Base-by-base conservation (phyloP, 2,888 invertebrate genomes). In the Pyrocoelia pectoralis region DNA sequence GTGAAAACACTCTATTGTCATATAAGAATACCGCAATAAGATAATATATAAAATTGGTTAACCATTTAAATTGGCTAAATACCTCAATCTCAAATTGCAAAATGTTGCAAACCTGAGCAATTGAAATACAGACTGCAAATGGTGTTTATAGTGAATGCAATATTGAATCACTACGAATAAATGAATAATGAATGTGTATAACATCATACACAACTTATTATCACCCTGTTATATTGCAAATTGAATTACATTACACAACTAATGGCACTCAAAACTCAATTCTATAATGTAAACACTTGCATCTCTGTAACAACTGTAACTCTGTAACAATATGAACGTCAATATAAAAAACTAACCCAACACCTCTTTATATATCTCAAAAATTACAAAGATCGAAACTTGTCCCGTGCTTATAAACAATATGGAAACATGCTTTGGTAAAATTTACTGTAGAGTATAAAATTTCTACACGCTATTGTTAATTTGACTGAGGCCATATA, bases 191-290 rank as follows among this genome's bases (percentile, higher is more conserved):
- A 18, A 46, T 8, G n/a, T 46, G 17, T 46, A 8, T 46, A 43
- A n/a, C 8, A 43, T 24, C 17, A 17, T 46, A 18, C 18, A 17
- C 46, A 46, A 46, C 46, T 1, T 33, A 33, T 8, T 46, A 46
- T 46, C 46, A 46, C 46, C 46, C 46, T 46, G 46, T 43, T 46
- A 15, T 46, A 46, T 17, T 46, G 46, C 46, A 46, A 46, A 46
- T 17, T 17, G 46, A 46, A 46, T 8, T 13, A 43, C 15, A 43
- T 43, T 15, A 43, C 41, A 46, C 17, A 17, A 18, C 46, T 46
- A 46, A 46, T 46, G 46, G 46, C 46, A 46, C 46, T 46, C 46
- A 18, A 46, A 46, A 46, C 33, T 33, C 33, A 33, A 33, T 33
- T 33, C 33, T 33, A 33, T 33, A 33, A 33, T 33, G 33, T 33